A percentile compares a stretch with the other conserved stretches of the same genome.
Conservation (phyloP, 2,797 vertebrate species). For the Tapirus indicus region DNA sequence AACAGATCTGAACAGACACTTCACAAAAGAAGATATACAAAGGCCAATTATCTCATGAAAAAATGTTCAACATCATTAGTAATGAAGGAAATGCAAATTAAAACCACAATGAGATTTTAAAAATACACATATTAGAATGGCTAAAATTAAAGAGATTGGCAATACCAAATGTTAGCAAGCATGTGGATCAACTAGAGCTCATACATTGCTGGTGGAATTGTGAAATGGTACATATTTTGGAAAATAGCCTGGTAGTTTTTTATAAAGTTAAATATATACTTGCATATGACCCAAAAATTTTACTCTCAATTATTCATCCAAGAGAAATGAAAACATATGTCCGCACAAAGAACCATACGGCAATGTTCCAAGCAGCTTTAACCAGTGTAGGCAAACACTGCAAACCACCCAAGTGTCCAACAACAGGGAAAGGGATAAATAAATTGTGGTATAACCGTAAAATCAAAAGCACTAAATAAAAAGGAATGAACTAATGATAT, state of each 20-base stretch:
- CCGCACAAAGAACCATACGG: not conserved
- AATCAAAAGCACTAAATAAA: not conserved
- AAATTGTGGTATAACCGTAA: not conserved
- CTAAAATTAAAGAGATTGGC: not conserved
- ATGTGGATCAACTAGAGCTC: not conserved
- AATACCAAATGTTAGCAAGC: not conserved
- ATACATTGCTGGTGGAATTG: not conserved
- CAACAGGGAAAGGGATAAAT: not conserved
- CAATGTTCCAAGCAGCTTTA: not conserved
- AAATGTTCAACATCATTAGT: not conserved
- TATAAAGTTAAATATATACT: not conserved
- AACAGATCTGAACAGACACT: not conserved
- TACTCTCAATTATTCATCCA: not conserved
- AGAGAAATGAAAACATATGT: not conserved
- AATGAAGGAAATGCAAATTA: not conserved
- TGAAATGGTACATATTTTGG: not conserved
- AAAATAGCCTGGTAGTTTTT: not conserved
- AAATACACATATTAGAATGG: not conserved
- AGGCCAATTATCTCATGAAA: not conserved
- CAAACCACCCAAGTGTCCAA: not conserved
- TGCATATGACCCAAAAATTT: not conserved
- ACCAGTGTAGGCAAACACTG: not conserved
- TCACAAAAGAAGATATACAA: not conserved
- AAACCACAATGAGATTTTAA: not conserved
- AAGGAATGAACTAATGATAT: not conserved